Percentiles rank a stretch among this genome's conserved stretches.
Evolutionary conservation across 1,140 invertebrate genomes (phyloP).

Genomic region (Drosophila fuyamai): DNA sequence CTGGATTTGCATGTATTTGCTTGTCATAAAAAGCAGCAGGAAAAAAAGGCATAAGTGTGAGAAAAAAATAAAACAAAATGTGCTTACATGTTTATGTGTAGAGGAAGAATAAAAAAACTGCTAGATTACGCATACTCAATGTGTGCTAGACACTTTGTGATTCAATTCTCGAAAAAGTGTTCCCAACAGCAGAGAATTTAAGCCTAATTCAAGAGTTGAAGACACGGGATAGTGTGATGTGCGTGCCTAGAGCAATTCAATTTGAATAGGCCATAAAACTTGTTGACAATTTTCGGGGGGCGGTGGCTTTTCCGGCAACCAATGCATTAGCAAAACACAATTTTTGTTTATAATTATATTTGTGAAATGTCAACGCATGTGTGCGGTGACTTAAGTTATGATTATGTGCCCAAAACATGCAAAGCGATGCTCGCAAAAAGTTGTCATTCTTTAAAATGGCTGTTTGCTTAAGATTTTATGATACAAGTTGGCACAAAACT

Average conservation of each 20-base stretch:
- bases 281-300: conserved; percentile 40
- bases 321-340: conserved; percentile 42
- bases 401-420: conserved; percentile 31
- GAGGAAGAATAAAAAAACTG: conserved; percentile 41
- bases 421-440: conserved; percentile 5
- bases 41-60: conserved; percentile 1
- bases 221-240: conserved; percentile 3
- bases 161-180: conserved; percentile 43
- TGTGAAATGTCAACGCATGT: conserved; percentile 23
- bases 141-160: conserved; percentile 72
- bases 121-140: conserved; percentile 78
- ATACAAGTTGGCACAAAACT: not conserved
- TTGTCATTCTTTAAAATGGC: not conserved
- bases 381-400: conserved; percentile 30
- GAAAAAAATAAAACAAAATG: conserved; percentile 58
- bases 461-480: not conserved
- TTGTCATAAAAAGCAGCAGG: conserved; percentile 70
- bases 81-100: conserved; percentile 74
- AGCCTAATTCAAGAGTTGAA: conserved; percentile 19
- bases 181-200: conserved; percentile 1
- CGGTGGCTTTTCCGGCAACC: conserved; percentile 3
- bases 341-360: conserved; percentile 43
- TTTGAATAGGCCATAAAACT: conserved; percentile 43
- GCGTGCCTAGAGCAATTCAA: conserved; percentile 23
- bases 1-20: conserved; percentile 81